phyloP scores from a whole-genome alignment of 2,797 vertebrate species.

The Cirrhinus molitorella region DNA sequence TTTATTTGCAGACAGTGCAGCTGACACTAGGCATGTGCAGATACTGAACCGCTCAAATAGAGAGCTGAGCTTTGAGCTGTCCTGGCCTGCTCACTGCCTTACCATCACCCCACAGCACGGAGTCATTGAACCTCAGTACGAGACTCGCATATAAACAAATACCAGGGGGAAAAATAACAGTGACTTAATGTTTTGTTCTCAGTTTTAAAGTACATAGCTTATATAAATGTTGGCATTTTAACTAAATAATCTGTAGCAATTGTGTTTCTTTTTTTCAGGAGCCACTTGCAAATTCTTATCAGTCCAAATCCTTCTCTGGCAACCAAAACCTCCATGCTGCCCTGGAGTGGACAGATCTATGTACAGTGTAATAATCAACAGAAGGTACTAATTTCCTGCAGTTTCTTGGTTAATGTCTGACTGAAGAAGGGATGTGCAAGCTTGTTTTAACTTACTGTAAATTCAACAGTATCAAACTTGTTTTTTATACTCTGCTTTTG shows the following conservation, averaged over 20 bases:
- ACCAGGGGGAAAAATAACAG: background rate
- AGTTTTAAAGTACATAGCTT: background rate
- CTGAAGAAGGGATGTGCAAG: background rate
- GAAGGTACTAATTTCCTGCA: constrained; percentile 79
- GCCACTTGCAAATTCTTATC: constrained; percentile 88
- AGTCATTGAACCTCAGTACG: constrained; percentile 88
- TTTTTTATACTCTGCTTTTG: no score
- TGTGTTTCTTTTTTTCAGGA: constrained; percentile 73
- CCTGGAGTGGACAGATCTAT: constrained; percentile 93
- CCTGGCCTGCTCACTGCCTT: constrained; percentile 96
- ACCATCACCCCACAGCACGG: constrained; percentile 95
- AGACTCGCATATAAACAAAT: constrained; percentile 28
- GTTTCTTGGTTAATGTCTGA: background rate
- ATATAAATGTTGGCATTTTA: background rate
- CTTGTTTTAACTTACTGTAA: no score
- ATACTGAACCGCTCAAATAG: constrained; percentile 83
- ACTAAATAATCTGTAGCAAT: background rate
- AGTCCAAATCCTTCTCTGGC: constrained; percentile 92
- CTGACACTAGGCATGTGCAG: constrained; percentile 81
- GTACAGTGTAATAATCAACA: constrained; percentile 86
- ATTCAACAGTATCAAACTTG: no score
- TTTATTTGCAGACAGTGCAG: constrained; percentile 76
- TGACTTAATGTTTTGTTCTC: background rate
- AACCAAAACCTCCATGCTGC: constrained; percentile 82
- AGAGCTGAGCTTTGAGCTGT: constrained; percentile 90